Evolutionary conservation across 1,140 invertebrate genomes (phyloP).

Genomic region (Harlomillsia oculata): DNA sequence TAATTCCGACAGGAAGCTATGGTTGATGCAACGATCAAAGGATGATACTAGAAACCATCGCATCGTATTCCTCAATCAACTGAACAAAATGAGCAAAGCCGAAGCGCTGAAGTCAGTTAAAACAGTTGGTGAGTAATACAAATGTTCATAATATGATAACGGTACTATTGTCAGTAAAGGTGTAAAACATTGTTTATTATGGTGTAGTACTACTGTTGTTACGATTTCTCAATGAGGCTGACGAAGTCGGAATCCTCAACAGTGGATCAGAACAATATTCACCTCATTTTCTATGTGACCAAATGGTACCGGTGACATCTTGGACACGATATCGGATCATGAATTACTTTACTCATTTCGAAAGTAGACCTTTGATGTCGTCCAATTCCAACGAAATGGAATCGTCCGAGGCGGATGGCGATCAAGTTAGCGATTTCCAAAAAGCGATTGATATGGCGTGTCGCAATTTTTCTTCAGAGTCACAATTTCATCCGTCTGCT

Average conservation of each 20-base stretch:
- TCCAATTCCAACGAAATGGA: background rate
- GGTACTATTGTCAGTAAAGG: background rate
- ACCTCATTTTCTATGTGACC: slow-evolving; percentile 23
- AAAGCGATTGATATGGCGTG: slow-evolving; percentile 28
- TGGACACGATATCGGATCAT: slow-evolving; percentile 26
- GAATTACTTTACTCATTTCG: slow-evolving; percentile 17
- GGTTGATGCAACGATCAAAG: slow-evolving; percentile 25
- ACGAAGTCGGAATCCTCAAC: slow-evolving; percentile 28
- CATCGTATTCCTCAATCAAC: slow-evolving; percentile 22
- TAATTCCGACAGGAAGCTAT: slow-evolving; percentile 24
- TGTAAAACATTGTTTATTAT: background rate
- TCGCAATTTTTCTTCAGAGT: slow-evolving; percentile 8
- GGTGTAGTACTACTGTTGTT: slow-evolving; percentile 18
- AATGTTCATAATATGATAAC: no score
- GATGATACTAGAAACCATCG: slow-evolving; percentile 21
- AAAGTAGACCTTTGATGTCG: background rate
- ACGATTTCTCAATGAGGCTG: slow-evolving; percentile 22
- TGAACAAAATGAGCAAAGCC: background rate
- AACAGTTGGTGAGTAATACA: slow-evolving; percentile 17
- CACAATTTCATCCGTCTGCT: slow-evolving; percentile 19
- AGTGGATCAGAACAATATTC: background rate
- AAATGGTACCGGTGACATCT: slow-evolving; percentile 25
- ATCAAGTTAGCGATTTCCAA: slow-evolving; percentile 10
- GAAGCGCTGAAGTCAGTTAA: slow-evolving; percentile 19
- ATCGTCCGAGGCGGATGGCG: background rate